Percentiles rank a stretch among this genome's conserved stretches.
phyloP scores from a whole-genome alignment of 2,113 vertebrate species.

The Oncorhynchus tshawytscha region DNA sequence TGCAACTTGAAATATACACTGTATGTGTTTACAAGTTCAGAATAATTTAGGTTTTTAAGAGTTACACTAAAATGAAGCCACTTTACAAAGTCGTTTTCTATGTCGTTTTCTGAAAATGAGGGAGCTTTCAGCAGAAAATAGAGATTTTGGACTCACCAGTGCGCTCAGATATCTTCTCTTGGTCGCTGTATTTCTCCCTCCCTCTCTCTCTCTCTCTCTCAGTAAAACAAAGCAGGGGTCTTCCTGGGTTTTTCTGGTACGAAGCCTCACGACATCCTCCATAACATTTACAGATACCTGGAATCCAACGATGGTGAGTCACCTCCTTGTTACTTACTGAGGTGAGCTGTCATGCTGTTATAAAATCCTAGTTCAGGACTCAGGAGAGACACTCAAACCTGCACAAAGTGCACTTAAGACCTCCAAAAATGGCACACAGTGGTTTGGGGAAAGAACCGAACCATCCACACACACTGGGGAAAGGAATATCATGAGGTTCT shows the following conservation, averaged over 20 bases:
- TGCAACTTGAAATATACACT: too few species aligned
- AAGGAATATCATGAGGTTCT: too few species aligned
- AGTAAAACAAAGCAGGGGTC: slow-evolving; percentile 35
- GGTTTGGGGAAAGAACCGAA: not conserved
- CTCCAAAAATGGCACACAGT: not conserved
- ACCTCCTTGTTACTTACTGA: too few species aligned
- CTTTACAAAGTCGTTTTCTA: too few species aligned
- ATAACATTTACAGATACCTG: slow-evolving; percentile 67
- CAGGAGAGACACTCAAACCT: too few species aligned
- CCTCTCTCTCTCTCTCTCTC: slow-evolving; percentile 35
- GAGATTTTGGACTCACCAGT: slow-evolving; percentile 78
- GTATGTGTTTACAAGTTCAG: too few species aligned
- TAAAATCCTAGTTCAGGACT: too few species aligned
- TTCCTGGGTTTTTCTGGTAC: slow-evolving; percentile 91
- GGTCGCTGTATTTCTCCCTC: slow-evolving; percentile 31
- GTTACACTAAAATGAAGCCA: too few species aligned
- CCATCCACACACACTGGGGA: too few species aligned
- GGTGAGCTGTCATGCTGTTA: too few species aligned
- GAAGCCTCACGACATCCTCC: slow-evolving; percentile 68
- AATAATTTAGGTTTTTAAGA: too few species aligned
- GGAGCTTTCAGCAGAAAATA: not conserved
- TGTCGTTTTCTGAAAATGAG: not conserved
- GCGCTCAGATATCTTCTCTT: slow-evolving; percentile 79
- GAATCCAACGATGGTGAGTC: slow-evolving; percentile 13
- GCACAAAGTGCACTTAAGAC: not conserved